phyloP scores from a whole-genome alignment of 2,888 invertebrate genomes.

The Lithophane semibrunnea region DNA sequence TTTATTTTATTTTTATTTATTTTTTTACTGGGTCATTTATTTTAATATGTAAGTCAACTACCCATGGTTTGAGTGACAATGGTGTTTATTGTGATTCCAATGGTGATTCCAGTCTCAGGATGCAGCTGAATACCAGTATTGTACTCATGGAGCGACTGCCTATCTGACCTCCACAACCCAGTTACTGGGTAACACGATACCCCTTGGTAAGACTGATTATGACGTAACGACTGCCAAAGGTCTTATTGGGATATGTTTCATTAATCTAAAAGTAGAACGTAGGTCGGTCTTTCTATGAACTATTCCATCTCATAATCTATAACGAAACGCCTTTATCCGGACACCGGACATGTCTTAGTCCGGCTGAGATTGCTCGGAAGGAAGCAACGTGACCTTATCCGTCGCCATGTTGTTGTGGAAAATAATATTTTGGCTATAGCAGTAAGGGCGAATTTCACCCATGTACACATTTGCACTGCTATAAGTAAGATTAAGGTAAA shows the following conservation, averaged over 20 bases:
- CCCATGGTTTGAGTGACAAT: too few species aligned
- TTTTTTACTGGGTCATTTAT: too few species aligned
- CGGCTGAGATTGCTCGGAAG: conserved; percentile 23
- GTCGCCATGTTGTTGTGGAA: conserved; percentile 16
- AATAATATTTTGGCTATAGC: conserved; percentile 1
- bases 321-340: conserved; percentile 6
- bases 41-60: too few species aligned
- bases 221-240: background rate
- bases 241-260: background rate
- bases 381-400: conserved; percentile 23
- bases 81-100: too few species aligned
- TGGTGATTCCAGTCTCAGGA: background rate
- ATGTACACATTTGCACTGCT: too few species aligned
- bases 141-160: background rate
- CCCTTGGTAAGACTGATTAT: background rate
- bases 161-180: background rate
- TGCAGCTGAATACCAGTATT: background rate
- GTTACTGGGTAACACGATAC: background rate
- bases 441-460: background rate
- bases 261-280: background rate
- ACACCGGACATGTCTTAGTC: conserved; percentile 41
- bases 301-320: conserved; percentile 6
- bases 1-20: too few species aligned
- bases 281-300: background rate
- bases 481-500: too few species aligned